phyloP scores from a whole-genome alignment of 1,140 invertebrate genomes.

The Bombus turneri region DNA sequence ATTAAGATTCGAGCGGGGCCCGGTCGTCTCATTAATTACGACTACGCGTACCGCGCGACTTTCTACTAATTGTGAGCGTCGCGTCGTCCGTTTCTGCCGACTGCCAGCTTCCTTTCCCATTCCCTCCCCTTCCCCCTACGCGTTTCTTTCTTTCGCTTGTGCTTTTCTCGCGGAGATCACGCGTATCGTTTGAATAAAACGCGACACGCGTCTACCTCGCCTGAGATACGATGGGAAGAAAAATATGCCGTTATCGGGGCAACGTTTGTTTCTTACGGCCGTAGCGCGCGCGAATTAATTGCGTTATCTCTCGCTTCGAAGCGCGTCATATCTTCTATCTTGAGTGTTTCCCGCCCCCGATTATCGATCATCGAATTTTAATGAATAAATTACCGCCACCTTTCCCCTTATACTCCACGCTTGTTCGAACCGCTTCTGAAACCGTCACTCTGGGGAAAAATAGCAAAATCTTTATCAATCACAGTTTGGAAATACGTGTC shows the following conservation, averaged over 20 bases:
- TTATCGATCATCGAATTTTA: conserved; percentile 49
- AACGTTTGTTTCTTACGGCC: neutral
- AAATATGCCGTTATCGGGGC: conserved; percentile 41
- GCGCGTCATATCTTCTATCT: neutral
- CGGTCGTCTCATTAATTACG: conserved; percentile 67
- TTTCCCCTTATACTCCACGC: too few relatives aligned
- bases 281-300: conserved; percentile 41
- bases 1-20: conserved; percentile 64
- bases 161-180: neutral
- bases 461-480: too few relatives aligned
- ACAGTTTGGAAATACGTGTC: too few relatives aligned
- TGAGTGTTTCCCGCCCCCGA: conserved; percentile 3
- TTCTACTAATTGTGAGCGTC: conserved; percentile 60
- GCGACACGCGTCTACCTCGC: conserved; percentile 19
- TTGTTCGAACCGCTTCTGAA: too few relatives aligned
- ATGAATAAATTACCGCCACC: neutral
- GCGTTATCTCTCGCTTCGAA: conserved; percentile 27
- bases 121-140: neutral
- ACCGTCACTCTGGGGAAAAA: too few relatives aligned
- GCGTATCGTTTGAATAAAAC: conserved; percentile 15
- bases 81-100: conserved; percentile 42
- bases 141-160: neutral
- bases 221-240: neutral
- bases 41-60: conserved; percentile 54
- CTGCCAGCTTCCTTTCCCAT: conserved; percentile 22